Evolutionary conservation across 2,888 invertebrate species (phyloP), one percentile per base, ranked within the genome.

Genomic region (Anarsia innoxiella): DNA sequence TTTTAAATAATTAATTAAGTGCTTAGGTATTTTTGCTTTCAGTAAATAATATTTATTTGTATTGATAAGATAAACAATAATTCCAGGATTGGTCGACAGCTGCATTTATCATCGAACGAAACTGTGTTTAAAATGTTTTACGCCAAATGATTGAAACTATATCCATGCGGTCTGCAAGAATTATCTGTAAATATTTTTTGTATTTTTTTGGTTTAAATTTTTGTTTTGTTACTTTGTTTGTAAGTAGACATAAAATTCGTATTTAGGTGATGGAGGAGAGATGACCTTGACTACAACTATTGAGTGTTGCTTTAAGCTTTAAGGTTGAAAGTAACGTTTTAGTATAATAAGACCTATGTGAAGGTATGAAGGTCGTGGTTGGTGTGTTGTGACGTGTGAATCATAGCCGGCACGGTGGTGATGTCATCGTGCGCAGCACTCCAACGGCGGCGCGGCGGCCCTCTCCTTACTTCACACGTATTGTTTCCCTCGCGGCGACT

Each of bases 381-480:
- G 31, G 10, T 23, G 32, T 23, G 23, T 32, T 8, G 25, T 3
- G 12, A n/a, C n/a, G n/a, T n/a, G n/a, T n/a, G n/a, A n/a, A n/a
- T n/a, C n/a, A n/a, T n/a, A n/a, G 32, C 29, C 19, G 31, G 16
- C 19, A 19, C 15, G 12, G 10, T 12, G 31, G 14, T n/a, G 23
- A n/a, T n/a, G n/a, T n/a, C n/a, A n/a, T n/a, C n/a, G n/a, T n/a
- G n/a, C n/a, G n/a, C n/a, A n/a, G n/a, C n/a, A n/a, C n/a, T n/a
- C n/a, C n/a, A n/a, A n/a, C n/a, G 23, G 32, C 32, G 23, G 11
- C 34, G 32, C 32, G 23, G 11, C 34, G 42, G 27, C 40, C 19
- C n/a, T n/a, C 3, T 19, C 19, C 3, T 8, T 8, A 19, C 19
- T 12, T 28, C 28, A 25, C 25, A 25, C n/a, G 4, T 9, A n/a